Evolutionary conservation across 2,797 vertebrate genomes (phyloP).

Genomic region (Adrianichthys oophorus): DNA sequence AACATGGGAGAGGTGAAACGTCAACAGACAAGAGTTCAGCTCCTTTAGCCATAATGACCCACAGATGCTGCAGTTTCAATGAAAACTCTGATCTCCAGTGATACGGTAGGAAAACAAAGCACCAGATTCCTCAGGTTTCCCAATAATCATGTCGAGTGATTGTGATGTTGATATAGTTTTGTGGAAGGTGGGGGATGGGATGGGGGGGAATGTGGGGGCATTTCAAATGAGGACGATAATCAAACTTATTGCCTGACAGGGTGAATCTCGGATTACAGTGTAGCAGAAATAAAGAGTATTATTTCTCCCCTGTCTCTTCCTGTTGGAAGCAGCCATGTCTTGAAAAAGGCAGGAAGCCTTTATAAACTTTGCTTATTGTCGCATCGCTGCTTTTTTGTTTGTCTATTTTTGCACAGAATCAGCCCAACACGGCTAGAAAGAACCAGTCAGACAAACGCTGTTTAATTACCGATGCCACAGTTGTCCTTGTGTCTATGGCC

Average conservation of each 20-base stretch:
- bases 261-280: constrained; percentile 60
- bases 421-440: constrained; percentile 23
- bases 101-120: constrained; percentile 54
- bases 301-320: constrained; percentile 54
- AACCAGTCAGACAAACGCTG: constrained; percentile 32
- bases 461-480: constrained; percentile 38
- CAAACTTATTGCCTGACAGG: constrained; percentile 77
- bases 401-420: constrained; percentile 22
- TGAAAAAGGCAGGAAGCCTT: constrained; percentile 17
- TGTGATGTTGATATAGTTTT: constrained; percentile 56
- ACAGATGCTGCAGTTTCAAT: constrained; percentile 44
- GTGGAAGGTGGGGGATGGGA: constrained; percentile 21
- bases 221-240: constrained; percentile 74
- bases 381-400: constrained; percentile 29
- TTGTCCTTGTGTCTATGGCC: constrained; percentile 44
- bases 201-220: constrained; percentile 23
- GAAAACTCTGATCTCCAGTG: constrained; percentile 52
- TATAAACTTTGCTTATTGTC: constrained; percentile 42
- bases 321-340: constrained; percentile 46
- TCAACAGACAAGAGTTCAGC: constrained; percentile 32
- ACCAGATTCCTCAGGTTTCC: constrained; percentile 56
- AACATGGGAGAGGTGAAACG: background rate
- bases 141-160: constrained; percentile 51
- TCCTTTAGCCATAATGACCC: constrained; percentile 37
- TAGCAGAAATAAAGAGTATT: constrained; percentile 52